phyloP scores from a whole-genome alignment of 2,888 invertebrate genomes.

The Drosophila infuscata region DNA sequence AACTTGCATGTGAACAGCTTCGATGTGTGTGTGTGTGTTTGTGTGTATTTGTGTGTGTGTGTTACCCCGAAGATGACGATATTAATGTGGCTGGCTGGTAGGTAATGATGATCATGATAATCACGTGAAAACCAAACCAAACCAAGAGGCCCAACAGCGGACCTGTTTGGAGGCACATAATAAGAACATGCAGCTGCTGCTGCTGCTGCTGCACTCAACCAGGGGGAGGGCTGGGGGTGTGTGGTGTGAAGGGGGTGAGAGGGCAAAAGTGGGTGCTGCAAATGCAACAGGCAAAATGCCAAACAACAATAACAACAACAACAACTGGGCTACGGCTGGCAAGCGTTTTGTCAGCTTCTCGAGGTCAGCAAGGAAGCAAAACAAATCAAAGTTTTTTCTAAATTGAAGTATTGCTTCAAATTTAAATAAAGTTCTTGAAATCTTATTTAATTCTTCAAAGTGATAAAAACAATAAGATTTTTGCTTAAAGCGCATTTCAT shows the following conservation, averaged over 20 bases:
- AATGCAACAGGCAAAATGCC: conserved; percentile 55
- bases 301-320: conserved; percentile 45
- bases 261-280: conserved; percentile 47
- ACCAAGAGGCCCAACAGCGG: conserved; percentile 54
- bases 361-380: not conserved
- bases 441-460: not conserved
- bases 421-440: not conserved
- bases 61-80: conserved; percentile 77
- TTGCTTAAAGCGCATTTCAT: too few species aligned
- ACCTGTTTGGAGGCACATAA: conserved; percentile 75
- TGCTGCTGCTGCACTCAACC: conserved; percentile 31
- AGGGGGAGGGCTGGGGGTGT: not conserved
- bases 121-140: conserved; percentile 78
- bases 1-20: conserved; percentile 70
- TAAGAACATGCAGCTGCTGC: conserved; percentile 67
- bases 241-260: conserved; percentile 7
- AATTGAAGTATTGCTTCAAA: not conserved
- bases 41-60: conserved; percentile 35
- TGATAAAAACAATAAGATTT: not conserved
- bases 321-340: conserved; percentile 50
- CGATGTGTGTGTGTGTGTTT: conserved; percentile 11
- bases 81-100: conserved; percentile 76
- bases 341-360: conserved; percentile 4
- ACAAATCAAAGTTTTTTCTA: not conserved
- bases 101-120: conserved; percentile 79